Base-by-base conservation (phyloP, 2,888 invertebrate species). In the Pollenia griseotomentosa region DNA sequence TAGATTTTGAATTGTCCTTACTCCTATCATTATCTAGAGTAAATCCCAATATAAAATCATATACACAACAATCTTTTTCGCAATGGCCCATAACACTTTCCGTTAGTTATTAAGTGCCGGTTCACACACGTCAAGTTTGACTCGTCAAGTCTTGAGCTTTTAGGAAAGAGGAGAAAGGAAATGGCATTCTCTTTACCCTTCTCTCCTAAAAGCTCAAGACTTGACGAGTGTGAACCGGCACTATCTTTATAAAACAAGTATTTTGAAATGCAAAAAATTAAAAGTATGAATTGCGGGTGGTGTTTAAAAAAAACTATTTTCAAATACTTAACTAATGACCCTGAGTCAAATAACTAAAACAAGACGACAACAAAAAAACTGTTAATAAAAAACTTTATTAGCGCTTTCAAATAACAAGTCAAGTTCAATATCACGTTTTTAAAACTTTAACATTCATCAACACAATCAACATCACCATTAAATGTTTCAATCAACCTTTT, bases 381-480 rank as follows among this genome's bases (percentile, higher is more conserved):
- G 73, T 81, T 61, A 68, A 63, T 48, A 73, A 71, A 80, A 77
- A 33, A 74, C 2, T 53, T 14, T 63, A 71, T 63, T 70, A 44
- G 48, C 42, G 70, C 80, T 46, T 63, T n/a, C 53, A 40, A 33
- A 33, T 55, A 55, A 16, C 74, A 82, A 82, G 68, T 86, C 86
- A 86, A 83, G 86, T 83, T 86, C 86, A 86, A 73, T 75, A 66
- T 83, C 71, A 78, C 33, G 57, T 74, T 74, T 81, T 65, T 10
- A 73, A 5, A 59, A 74, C 19, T 48, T 63, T 44, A 23, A 70
- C 42, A 66, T 44, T 42, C 2, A 40, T 81, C 61, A 70, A 14
- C 44, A 65, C 9, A 19, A 40, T 66, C 12, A 42, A n/a, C 16
- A 53, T 10, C 16, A 46, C 59, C 53, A 73, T 8, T 48, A 48